These are phyloP conservation scores for Ascidia mentula DNA, from an alignment of 23 tunicate species.

Conservation along the genomic window DNA sequence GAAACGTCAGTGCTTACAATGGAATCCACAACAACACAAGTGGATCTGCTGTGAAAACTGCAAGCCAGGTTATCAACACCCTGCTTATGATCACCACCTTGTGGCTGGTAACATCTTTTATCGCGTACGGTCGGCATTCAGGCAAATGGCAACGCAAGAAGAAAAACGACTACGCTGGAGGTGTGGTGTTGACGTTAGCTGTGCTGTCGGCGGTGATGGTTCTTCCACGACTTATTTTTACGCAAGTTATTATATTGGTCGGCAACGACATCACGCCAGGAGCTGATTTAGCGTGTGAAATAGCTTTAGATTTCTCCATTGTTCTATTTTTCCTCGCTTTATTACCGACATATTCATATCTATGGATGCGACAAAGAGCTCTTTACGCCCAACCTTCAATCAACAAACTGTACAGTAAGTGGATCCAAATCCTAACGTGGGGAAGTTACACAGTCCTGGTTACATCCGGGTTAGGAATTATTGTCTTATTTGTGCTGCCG, in stretches of 20 bases:
- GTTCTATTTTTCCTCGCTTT: constrained; percentile 15
- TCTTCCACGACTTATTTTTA: constrained; percentile 18
- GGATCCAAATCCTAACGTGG: constrained; percentile 21
- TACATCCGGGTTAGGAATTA: constrained; percentile 11
- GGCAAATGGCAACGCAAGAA: background rate
- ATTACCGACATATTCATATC: constrained; percentile 28
- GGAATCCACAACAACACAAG: too few relatives aligned
- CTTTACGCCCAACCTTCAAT: constrained; percentile 43
- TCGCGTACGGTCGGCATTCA: background rate
- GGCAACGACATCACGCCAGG: constrained; percentile 4
- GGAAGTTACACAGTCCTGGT: constrained; percentile 11
- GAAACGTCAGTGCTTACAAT: too few relatives aligned
- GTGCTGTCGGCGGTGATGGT: background rate
- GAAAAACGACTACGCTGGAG: background rate
- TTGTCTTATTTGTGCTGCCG: constrained; percentile 25
- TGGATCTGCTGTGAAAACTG: background rate
- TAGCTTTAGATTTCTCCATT: constrained; percentile 26
- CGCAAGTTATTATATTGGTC: constrained; percentile 9
- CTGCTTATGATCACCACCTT: background rate
- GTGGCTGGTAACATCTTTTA: background rate
- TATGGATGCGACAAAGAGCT: constrained; percentile 41
- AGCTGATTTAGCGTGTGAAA: constrained; percentile 33
- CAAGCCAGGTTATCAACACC: background rate
- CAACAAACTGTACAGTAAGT: constrained; percentile 2
- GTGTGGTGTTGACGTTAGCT: background rate